Evolutionary conservation across 2,888 invertebrate genomes (phyloP), one percentile per base, ranked within the genome.

Genomic region (Adela reaumurella): DNA sequence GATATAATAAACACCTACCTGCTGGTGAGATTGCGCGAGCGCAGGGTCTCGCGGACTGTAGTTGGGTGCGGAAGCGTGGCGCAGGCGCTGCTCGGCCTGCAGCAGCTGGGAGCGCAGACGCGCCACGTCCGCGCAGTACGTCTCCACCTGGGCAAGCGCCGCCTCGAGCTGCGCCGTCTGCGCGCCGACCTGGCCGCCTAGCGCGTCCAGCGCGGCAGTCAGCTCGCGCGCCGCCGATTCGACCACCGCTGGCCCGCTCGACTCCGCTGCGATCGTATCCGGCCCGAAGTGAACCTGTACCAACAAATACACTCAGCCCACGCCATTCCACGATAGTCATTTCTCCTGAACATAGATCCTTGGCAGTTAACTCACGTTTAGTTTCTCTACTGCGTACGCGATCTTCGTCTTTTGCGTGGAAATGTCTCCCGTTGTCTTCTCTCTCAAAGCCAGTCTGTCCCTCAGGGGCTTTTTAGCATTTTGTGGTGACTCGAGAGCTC

Each of bases 321-420:
- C 5, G n/a, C n/a, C 42, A 4, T 42, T 42, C 42, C 17, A 4
- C 24, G 24, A n/a, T 24, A 10, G 6, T 24, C 24, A 6, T 6
- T 10, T 24, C 10, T 10, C 24, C 24, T 24, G 5, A 5, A 24
- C 24, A 24, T 10, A 24, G 5, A 24, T 24, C 10, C 10, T 24
- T 24, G 5, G n/a, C n/a, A n/a, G n/a, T 24, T 10, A 24, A 77
- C 79, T 81, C 77, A 90, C 91, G 83, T 92, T 90, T 56, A 95
- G 82, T 72, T 95, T 95, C 70, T 95, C 94, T 59, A 94, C 87
- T 49, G 94, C 90, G 62, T 95, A 85, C 43, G 87, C 84, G 58
- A 95, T 88, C 74, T 94, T 94, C 1, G 92, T 92, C 68, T 91
- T 91, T 68, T 95, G 94, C 56, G 92, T 92, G 54, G 91, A 86